Percentiles rank a stretch among this genome's conserved stretches.
Evolutionary conservation across 1,140 invertebrate species (phyloP).

Genomic region (Adoxophyes honmai): DNA sequence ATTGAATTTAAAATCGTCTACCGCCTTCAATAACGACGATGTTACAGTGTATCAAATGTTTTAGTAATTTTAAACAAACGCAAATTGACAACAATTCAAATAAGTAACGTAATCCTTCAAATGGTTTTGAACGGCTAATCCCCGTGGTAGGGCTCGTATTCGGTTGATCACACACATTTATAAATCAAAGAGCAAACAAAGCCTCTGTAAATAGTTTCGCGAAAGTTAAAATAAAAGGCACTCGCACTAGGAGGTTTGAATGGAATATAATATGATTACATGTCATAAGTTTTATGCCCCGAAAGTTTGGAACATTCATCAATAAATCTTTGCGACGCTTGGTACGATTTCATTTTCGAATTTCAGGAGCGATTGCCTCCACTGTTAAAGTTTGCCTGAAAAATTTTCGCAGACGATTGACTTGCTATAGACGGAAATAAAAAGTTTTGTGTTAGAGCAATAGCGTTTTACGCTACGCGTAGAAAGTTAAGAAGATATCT

Average conservation of each 20-base stretch:
- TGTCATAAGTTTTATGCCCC: conserved; percentile 75
- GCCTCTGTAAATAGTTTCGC: conserved; percentile 8
- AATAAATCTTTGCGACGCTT: conserved; percentile 75
- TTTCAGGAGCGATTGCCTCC: conserved; percentile 76
- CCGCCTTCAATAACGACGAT: too few species aligned
- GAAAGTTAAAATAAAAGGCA: conserved; percentile 15
- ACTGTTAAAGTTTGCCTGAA: conserved; percentile 77
- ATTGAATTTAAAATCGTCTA: too few species aligned
- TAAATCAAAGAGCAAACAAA: conserved; percentile 14
- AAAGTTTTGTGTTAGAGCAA: conserved; percentile 75
- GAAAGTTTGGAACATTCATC: conserved; percentile 75
- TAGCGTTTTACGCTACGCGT: conserved; percentile 46
- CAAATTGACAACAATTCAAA: conserved; percentile 7
- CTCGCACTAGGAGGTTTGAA: conserved; percentile 39
- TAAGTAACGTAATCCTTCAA: background rate
- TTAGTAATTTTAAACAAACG: background rate
- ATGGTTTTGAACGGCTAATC: conserved; percentile 7
- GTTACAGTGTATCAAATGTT: too few species aligned
- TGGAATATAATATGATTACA: conserved; percentile 69
- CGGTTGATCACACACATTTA: conserved; percentile 8
- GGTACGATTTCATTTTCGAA: conserved; percentile 77
- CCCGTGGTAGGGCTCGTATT: background rate
- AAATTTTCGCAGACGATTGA: conserved; percentile 76
- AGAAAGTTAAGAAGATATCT: background rate
- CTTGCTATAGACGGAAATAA: conserved; percentile 76